Evolutionary conservation across 2,797 vertebrate species (phyloP).

Genomic region (Spinibarbus caldwelli): DNA sequence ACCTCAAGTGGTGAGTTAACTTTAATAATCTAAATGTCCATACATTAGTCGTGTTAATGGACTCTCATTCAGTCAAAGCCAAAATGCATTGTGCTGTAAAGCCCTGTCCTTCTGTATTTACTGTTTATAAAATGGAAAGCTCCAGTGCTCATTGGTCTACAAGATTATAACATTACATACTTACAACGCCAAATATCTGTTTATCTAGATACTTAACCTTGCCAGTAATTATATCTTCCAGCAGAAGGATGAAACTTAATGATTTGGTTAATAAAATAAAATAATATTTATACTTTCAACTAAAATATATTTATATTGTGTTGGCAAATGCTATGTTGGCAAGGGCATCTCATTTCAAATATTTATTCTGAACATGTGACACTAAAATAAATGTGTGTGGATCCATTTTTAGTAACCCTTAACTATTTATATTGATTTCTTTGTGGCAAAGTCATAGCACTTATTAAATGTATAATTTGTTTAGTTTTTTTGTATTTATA

Average conservation of each 20-base stretch:
- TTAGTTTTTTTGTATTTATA: too few species aligned
- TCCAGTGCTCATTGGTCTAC: too few species aligned
- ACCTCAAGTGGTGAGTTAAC: too few species aligned
- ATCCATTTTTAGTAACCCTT: not conserved
- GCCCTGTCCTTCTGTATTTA: too few species aligned
- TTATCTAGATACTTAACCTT: too few species aligned
- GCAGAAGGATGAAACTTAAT: not conserved
- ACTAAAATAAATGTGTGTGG: not conserved
- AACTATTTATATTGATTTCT: not conserved
- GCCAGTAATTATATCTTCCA: not conserved
- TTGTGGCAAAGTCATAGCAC: not conserved
- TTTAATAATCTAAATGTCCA: too few species aligned
- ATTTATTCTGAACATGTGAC: not conserved
- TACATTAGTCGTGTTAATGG: too few species aligned
- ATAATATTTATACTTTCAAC: not conserved
- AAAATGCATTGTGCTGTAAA: too few species aligned
- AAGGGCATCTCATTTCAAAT: not conserved
- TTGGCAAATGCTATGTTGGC: not conserved
- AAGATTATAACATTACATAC: too few species aligned
- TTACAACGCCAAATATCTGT: too few species aligned
- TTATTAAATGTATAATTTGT: not conserved
- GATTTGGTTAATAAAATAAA: not conserved
- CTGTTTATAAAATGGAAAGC: too few species aligned
- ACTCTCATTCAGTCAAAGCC: too few species aligned
- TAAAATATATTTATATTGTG: not conserved